phyloP scores from a whole-genome alignment of 2,797 vertebrate genomes.

The Chloroceryle amazona region DNA sequence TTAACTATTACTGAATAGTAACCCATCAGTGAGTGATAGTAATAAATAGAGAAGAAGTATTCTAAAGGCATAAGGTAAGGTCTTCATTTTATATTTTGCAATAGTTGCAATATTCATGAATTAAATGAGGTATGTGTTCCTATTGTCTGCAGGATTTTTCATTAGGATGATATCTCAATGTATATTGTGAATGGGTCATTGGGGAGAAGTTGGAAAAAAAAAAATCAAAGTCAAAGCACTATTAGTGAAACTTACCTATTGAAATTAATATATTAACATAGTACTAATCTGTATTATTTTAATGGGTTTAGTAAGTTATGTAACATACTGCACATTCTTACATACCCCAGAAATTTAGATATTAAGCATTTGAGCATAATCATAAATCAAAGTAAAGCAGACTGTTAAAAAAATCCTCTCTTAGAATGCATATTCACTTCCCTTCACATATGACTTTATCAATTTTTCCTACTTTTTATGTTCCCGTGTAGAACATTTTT shows the following conservation, averaged over 20 bases:
- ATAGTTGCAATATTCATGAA: not conserved
- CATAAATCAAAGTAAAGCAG: constrained; percentile 1
- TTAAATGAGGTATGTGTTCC: not conserved
- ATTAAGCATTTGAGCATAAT: not conserved
- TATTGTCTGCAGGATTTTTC: not conserved
- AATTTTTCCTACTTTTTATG: not conserved
- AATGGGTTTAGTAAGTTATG: not conserved
- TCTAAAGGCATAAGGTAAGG: not conserved
- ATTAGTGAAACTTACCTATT: not conserved
- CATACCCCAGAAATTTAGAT: not conserved
- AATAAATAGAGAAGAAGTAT: constrained; percentile 35
- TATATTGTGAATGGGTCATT: not conserved
- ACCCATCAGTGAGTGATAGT: not conserved
- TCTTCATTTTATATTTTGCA: not conserved
- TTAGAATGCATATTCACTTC: not conserved
- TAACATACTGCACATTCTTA: not conserved
- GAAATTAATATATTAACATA: not conserved
- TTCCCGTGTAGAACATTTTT: not conserved
- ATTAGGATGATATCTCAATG: not conserved
- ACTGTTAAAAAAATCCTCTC: not conserved
- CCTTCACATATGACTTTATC: not conserved
- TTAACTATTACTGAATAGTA: constrained; percentile 34
- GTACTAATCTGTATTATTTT: not conserved
- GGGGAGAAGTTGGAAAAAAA: not conserved
- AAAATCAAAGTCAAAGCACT: not conserved